phyloP scores from a whole-genome alignment of 2,888 invertebrate genomes.

The Trypoxylon attenuatum region DNA sequence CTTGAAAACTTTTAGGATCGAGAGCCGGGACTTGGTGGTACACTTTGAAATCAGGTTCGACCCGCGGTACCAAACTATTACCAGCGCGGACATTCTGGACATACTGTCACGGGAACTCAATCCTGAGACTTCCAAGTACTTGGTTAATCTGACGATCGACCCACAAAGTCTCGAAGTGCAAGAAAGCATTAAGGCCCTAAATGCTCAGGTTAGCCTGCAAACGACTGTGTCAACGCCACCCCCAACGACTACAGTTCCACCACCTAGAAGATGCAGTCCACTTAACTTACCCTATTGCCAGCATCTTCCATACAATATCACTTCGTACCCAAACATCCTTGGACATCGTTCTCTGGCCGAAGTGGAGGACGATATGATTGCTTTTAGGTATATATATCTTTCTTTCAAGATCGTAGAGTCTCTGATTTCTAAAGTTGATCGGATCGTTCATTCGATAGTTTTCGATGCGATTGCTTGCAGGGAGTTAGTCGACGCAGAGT shows the following conservation, averaged over 20 bases:
- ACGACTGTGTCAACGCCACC: conserved; percentile 62
- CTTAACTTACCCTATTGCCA: conserved; percentile 83
- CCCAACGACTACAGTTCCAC: conserved; percentile 77
- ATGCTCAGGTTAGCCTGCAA: conserved; percentile 71
- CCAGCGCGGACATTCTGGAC: conserved; percentile 80
- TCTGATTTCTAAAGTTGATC: too few species aligned
- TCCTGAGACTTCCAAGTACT: conserved; percentile 77
- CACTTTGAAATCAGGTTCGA: conserved; percentile 92
- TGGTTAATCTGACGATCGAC: conserved; percentile 81
- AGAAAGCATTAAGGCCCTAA: conserved; percentile 72
- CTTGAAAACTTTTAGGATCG: conserved; percentile 75
- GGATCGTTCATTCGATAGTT: too few species aligned
- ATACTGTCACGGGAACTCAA: conserved; percentile 82
- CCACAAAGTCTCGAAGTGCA: conserved; percentile 81
- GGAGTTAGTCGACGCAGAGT: conserved; percentile 92
- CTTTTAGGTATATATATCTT: conserved; percentile 77
- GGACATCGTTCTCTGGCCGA: conserved; percentile 81
- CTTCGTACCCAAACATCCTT: conserved; percentile 89
- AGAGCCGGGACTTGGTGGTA: conserved; percentile 84
- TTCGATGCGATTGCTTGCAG: too few species aligned
- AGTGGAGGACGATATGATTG: conserved; percentile 85
- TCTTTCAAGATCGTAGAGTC: too few species aligned
- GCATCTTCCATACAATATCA: conserved; percentile 84
- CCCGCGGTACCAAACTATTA: conserved; percentile 81
- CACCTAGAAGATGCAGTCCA: conserved; percentile 81